Evolutionary conservation across 1,140 invertebrate species (phyloP), one percentile per base, ranked within the genome.

Genomic region (Lamellibrachia luymesi): DNA sequence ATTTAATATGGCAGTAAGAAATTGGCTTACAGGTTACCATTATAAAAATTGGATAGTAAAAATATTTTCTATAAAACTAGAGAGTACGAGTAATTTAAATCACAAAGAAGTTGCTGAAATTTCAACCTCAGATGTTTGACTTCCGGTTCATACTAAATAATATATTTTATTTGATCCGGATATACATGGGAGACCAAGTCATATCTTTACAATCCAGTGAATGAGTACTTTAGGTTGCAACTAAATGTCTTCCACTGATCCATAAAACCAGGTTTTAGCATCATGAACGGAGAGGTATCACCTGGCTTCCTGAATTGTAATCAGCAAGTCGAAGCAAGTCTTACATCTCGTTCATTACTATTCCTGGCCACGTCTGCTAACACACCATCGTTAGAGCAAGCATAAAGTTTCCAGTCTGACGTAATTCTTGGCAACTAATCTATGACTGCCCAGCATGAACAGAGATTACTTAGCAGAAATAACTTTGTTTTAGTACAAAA

Each of bases 391-490:
- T 51, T 49, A 10, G 22, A 2, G 51, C 51, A 92, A 92, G 56
- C 51, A 92, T 91, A 92, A 92, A 92, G n/a, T 92, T 51, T 92
- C 10, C 51, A 92, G 27, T 64, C 25, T 92, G 51, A 92, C 51
- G 64, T 80, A 80, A 80, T 10, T 22, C 64, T 80, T 80, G 64
- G 64, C 17, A 80, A 80, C 13, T 80, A 22, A 17, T 80, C 64
- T 22, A 22, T 10, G 13, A 64, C 27, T 25, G 50, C 2, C 92
- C 27, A 4, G 4, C 4, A 6, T 38, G 64, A 7, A n/a, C 64
- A 17, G 64, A 80, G 64, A 80, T 80, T 22, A 56, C 52, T 38
- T 38, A 38, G 38, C 38, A 38, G 38, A 38, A 38, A 38, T 38
- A 38, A 38, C 38, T 38, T 38, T 1, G 0, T 38, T 38, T 38